phyloP scores from a whole-genome alignment of 2,888 invertebrate species.

The Creontiades dilutus region DNA sequence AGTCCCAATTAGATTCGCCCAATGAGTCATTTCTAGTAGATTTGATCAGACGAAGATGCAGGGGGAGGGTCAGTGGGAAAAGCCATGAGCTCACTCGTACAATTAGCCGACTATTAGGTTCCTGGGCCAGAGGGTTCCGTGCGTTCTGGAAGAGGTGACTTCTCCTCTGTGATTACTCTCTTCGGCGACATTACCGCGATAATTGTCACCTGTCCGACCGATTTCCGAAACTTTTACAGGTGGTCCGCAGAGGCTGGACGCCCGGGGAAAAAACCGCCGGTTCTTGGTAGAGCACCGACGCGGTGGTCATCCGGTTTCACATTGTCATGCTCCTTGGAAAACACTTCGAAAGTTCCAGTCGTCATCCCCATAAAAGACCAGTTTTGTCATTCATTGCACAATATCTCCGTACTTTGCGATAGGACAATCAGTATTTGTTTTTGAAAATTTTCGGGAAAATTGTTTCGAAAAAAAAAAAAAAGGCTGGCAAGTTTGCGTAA shows the following conservation, averaged over 20 bases:
- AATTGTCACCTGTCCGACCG: not conserved
- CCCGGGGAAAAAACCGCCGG: not conserved
- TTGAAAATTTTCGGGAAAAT: too few species aligned
- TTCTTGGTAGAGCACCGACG: conserved; percentile 11
- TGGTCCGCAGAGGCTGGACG: not conserved
- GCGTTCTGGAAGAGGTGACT: not conserved
- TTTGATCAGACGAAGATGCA: not conserved
- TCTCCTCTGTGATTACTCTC: conserved; percentile 6
- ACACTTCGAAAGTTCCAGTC: too few species aligned
- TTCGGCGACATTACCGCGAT: conserved; percentile 1
- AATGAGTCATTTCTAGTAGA: not conserved
- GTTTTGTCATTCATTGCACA: too few species aligned
- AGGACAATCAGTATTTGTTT: too few species aligned
- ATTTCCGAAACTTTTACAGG: not conserved
- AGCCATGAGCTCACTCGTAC: not conserved
- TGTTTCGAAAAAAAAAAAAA: too few species aligned
- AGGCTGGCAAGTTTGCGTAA: too few species aligned
- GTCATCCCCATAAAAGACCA: too few species aligned
- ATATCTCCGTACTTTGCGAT: too few species aligned
- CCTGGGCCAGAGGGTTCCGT: not conserved
- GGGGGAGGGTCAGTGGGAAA: not conserved
- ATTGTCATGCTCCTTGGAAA: not conserved
- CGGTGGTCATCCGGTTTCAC: not conserved
- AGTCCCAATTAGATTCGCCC: too few species aligned
- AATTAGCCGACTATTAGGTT: not conserved